These are phyloP conservation scores for Drosophila paramelanica DNA, from an alignment of 2,888 invertebrate genomes.

Conservation along the genomic window DNA sequence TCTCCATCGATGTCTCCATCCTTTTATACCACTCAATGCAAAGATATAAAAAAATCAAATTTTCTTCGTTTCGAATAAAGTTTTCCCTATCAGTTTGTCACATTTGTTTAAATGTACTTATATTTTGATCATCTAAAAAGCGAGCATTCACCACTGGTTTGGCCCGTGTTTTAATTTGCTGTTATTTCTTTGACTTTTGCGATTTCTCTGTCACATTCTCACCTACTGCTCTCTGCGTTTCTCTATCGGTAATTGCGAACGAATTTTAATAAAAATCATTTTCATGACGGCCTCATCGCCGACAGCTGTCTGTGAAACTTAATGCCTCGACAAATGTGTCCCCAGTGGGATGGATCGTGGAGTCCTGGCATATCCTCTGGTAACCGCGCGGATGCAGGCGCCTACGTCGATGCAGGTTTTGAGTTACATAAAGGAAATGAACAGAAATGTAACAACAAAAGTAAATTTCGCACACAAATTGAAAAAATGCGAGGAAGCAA, in stretches of 20 bases:
- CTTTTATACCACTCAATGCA: too few relatives aligned
- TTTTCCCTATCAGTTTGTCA: too few relatives aligned
- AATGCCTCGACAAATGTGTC: slow-evolving; percentile 51
- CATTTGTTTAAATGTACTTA: too few relatives aligned
- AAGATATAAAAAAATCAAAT: too few relatives aligned
- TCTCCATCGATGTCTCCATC: too few relatives aligned
- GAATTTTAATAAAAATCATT: slow-evolving; percentile 56
- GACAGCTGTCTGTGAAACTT: slow-evolving; percentile 53
- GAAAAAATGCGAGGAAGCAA: slow-evolving; percentile 21
- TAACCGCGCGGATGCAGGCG: slow-evolving; percentile 34
- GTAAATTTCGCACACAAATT: slow-evolving; percentile 58
- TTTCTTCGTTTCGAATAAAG: too few relatives aligned
- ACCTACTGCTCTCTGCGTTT: neutral
- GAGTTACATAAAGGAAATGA: slow-evolving; percentile 73
- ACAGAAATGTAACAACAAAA: slow-evolving; percentile 67
- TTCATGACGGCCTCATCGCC: slow-evolving; percentile 20
- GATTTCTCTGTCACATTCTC: neutral
- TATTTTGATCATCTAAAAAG: too few relatives aligned
- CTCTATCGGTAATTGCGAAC: slow-evolving; percentile 33
- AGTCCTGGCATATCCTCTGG: slow-evolving; percentile 3
- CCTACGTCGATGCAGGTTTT: slow-evolving; percentile 55
- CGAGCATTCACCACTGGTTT: neutral
- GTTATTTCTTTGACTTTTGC: neutral
- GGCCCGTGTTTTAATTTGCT: neutral
- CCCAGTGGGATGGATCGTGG: slow-evolving; percentile 19